phyloP scores from a whole-genome alignment of 2,797 vertebrate species.

The Tachyglossus aculeatus region DNA sequence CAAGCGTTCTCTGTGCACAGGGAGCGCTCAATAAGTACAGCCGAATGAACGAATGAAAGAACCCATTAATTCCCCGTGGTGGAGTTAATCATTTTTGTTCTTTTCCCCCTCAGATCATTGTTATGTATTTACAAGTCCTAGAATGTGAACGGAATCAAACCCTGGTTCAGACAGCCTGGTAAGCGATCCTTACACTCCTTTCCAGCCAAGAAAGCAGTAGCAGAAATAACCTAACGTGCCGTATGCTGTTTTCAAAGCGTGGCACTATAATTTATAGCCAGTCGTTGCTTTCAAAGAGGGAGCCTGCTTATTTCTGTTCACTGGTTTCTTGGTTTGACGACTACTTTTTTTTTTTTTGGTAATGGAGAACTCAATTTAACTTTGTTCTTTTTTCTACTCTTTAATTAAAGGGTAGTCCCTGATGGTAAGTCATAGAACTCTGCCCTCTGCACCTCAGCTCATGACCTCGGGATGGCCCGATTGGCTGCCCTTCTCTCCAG shows the following conservation, averaged over 20 bases:
- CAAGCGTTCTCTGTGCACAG: not conserved
- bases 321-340: conserved; percentile 83
- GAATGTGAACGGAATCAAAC: conserved; percentile 99
- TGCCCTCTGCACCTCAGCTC: conserved; percentile 99
- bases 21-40: not conserved
- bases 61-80: rapidly evolving
- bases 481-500: conserved; percentile 99
- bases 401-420: conserved; percentile 99
- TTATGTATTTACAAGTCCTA: conserved; percentile 98
- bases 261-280: not conserved
- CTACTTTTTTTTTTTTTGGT: no score
- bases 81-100: not conserved
- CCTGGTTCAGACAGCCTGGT: conserved; percentile 99
- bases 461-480: conserved; percentile 99
- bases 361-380: conserved; percentile 97
- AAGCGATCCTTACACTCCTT: conserved; percentile 78
- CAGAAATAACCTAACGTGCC: conserved; percentile 82
- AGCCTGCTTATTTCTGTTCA: conserved; percentile 83
- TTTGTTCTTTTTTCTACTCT: conserved; percentile 99
- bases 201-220: conserved; percentile 82
- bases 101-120: conserved; percentile 86
- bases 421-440: conserved; percentile 99
- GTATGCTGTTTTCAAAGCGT: conserved; percentile 69
- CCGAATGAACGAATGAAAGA: not conserved
- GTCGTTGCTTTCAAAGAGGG: conserved; percentile 33